A percentile compares a stretch with the other conserved stretches of the same genome.
phyloP scores from a whole-genome alignment of 2,113 vertebrate species.

The Oreochromis aureus region DNA sequence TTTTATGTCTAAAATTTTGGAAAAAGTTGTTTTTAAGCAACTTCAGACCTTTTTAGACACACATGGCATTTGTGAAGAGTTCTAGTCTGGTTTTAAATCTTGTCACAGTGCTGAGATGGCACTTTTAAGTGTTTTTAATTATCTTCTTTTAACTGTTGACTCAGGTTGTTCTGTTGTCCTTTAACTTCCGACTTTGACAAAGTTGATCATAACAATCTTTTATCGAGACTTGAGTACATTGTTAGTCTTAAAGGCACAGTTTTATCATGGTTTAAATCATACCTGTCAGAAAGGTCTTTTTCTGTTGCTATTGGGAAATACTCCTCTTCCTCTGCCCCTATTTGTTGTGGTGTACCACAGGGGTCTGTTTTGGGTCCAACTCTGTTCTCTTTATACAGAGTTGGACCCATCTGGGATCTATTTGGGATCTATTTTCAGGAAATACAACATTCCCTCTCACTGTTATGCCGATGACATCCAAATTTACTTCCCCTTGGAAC shows the following conservation, averaged over 20 bases:
- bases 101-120: background rate
- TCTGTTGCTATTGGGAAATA: background rate
- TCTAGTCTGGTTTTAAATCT: background rate
- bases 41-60: background rate
- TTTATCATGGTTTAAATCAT: background rate
- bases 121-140: background rate
- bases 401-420: background rate
- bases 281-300: background rate
- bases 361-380: background rate
- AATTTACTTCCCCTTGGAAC: background rate
- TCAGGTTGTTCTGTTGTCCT: background rate
- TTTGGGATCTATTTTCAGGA: background rate
- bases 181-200: background rate
- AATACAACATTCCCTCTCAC: background rate
- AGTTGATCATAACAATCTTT: background rate
- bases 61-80: background rate
- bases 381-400: too few relatives aligned
- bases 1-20: background rate
- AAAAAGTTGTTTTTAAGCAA: background rate
- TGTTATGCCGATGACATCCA: background rate
- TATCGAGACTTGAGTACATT: accelerated
- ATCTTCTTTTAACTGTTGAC: background rate
- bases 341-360: background rate
- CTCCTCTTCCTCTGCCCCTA: background rate
- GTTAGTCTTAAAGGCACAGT: background rate